Evolutionary conservation across 1,140 invertebrate species (phyloP).

Genomic region (Platorchestia sp.): DNA sequence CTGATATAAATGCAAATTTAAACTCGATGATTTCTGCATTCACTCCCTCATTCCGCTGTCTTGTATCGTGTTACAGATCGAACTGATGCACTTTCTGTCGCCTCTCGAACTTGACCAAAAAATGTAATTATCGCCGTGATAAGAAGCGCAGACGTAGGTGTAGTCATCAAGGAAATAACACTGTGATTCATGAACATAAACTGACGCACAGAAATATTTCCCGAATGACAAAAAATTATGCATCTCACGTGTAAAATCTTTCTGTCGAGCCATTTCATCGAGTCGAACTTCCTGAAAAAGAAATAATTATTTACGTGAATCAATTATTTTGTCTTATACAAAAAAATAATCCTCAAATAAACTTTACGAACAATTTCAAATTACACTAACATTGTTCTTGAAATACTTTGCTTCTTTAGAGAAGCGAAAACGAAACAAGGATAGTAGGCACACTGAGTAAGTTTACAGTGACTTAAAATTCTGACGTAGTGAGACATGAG

Average conservation of each 20-base stretch:
- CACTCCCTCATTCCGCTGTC: not conserved
- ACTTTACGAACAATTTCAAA: too few species aligned
- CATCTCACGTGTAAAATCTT: not conserved
- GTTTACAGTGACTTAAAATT: too few species aligned
- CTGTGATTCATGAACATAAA: slow-evolving; percentile 17
- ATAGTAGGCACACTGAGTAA: too few species aligned
- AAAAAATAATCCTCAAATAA: too few species aligned
- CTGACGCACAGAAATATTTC: slow-evolving; percentile 8
- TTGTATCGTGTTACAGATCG: not conserved
- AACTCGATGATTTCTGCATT: not conserved
- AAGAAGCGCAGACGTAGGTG: not conserved
- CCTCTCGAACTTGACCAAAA: not conserved
- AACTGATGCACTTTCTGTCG: not conserved
- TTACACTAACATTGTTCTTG: too few species aligned
- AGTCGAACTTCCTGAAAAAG: not conserved
- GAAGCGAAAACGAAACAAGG: too few species aligned
- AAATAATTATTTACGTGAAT: not conserved
- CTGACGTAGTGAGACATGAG: too few species aligned
- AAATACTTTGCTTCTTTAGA: too few species aligned
- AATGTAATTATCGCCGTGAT: not conserved
- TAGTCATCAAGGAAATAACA: slow-evolving; percentile 30
- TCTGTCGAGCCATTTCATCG: not conserved
- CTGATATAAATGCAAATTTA: not conserved
- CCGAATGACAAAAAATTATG: not conserved
- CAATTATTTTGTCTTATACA: too few species aligned